These are phyloP conservation scores for Dynastes maya DNA, from an alignment of 2,888 invertebrate species.

Conservation along the genomic window DNA sequence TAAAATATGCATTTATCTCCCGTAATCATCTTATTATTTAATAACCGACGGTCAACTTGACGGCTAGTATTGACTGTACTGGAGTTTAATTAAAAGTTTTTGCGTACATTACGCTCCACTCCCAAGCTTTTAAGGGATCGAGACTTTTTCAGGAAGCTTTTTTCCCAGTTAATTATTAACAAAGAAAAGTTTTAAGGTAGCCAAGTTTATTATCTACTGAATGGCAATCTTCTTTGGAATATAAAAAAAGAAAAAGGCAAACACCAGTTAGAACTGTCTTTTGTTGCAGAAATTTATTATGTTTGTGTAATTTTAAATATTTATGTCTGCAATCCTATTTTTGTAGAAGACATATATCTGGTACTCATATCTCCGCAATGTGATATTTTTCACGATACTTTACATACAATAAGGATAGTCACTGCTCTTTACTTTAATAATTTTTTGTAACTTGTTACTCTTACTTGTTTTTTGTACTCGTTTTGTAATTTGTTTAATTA, in stretches of 20 bases:
- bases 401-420: too few relatives aligned
- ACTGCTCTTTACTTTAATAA: too few relatives aligned
- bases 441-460: too few relatives aligned
- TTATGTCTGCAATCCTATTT: too few relatives aligned
- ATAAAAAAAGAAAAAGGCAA: background rate
- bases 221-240: background rate
- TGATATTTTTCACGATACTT: too few relatives aligned
- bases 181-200: background rate
- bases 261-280: background rate
- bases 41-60: background rate
- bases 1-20: too few relatives aligned
- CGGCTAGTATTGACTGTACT: background rate
- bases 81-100: constrained; percentile 15
- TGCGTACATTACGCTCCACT: background rate
- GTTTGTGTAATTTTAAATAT: too few relatives aligned
- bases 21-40: background rate
- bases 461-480: too few relatives aligned
- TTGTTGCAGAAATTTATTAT: background rate
- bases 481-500: too few relatives aligned
- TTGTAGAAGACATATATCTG: too few relatives aligned
- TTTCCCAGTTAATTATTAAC: constrained; percentile 8
- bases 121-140: background rate
- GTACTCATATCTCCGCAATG: too few relatives aligned
- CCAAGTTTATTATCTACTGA: background rate
- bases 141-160: background rate